These are phyloP conservation scores for Drosophila kanekoi DNA, from an alignment of 2,888 invertebrate genomes.

Conservation along the genomic window DNA sequence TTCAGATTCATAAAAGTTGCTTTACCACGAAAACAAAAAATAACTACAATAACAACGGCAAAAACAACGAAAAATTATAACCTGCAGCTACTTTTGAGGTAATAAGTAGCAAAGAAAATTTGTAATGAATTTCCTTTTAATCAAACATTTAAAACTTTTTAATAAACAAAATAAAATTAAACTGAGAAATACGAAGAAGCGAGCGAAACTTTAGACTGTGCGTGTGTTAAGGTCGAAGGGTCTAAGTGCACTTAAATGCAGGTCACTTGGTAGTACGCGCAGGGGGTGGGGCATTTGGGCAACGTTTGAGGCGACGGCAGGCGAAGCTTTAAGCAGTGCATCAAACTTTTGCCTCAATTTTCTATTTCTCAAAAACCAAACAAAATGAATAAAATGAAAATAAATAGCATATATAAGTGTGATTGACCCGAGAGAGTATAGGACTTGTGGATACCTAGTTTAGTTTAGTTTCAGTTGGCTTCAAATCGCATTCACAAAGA, in stretches of 20 bases:
- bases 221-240: constrained; percentile 9
- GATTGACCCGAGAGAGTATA: background rate
- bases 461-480: no score
- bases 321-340: constrained; percentile 28
- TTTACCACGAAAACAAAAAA: constrained; percentile 15
- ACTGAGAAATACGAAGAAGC: constrained; percentile 22
- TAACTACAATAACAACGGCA: constrained; percentile 4
- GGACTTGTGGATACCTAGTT: constrained; percentile 4
- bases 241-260: constrained; percentile 41
- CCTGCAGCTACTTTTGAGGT: constrained; percentile 34
- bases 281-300: background rate
- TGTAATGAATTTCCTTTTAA: constrained; percentile 69
- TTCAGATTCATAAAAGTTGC: constrained; percentile 19
- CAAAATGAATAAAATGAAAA: constrained; percentile 4
- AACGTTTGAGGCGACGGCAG: background rate
- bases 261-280: background rate
- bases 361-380: constrained; percentile 11
- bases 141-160: constrained; percentile 78
- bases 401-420: background rate
- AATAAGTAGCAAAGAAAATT: constrained; percentile 57
- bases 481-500: no score
- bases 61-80: constrained; percentile 3
- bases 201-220: constrained; percentile 24
- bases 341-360: constrained; percentile 32
- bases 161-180: constrained; percentile 62